phyloP scores from a whole-genome alignment of 2,888 invertebrate species.

The Hydroisotoma schaefferi region DNA sequence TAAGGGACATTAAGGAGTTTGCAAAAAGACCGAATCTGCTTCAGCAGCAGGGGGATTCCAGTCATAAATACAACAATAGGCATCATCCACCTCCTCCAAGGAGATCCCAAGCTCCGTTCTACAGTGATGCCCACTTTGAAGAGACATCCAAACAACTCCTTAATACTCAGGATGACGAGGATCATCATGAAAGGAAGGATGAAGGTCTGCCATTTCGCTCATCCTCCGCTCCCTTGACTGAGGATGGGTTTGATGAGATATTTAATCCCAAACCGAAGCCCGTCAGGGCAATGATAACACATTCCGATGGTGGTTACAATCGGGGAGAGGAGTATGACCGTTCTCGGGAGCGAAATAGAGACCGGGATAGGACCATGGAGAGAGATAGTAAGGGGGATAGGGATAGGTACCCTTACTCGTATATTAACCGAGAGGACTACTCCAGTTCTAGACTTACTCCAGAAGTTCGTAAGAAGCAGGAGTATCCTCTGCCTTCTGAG shows the following conservation, averaged over 20 bases:
- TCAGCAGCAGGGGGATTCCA: background rate
- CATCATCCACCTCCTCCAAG: background rate
- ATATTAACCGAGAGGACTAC: too few relatives aligned
- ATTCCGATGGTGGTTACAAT: too few relatives aligned
- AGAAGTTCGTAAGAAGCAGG: too few relatives aligned
- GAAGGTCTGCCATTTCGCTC: background rate
- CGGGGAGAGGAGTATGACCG: too few relatives aligned
- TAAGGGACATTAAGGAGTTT: slow-evolving; percentile 48
- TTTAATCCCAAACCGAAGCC: slow-evolving; percentile 42
- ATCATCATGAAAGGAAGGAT: background rate
- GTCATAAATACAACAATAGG: background rate
- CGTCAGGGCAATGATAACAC: slow-evolving; percentile 36
- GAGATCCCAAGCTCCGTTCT: background rate
- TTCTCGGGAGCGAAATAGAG: too few relatives aligned
- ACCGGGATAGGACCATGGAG: too few relatives aligned
- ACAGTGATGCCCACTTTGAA: background rate
- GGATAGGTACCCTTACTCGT: too few relatives aligned
- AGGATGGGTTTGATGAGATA: slow-evolving; percentile 35
- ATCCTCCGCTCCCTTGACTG: background rate
- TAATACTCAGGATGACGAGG: background rate
- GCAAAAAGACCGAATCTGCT: slow-evolving; percentile 37
- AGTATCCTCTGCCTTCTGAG: too few relatives aligned
- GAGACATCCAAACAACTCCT: background rate
- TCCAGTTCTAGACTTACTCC: too few relatives aligned
- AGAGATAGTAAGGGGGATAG: too few relatives aligned